phyloP scores from a whole-genome alignment of 1,140 invertebrate species.

The Coenobita brevimanus region DNA sequence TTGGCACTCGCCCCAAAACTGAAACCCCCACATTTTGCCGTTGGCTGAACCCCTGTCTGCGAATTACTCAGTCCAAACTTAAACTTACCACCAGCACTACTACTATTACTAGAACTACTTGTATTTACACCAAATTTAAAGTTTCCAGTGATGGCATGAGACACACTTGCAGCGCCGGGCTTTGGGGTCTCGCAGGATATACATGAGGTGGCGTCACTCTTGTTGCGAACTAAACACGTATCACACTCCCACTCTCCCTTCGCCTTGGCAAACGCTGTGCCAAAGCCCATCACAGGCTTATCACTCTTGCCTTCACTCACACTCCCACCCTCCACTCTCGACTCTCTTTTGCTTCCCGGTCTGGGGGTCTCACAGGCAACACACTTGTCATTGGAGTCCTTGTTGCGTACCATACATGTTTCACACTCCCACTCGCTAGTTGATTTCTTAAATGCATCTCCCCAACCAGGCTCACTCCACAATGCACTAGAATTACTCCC shows the following conservation, averaged over 20 bases:
- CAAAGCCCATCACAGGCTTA: constrained; percentile 72
- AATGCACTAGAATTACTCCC: constrained; percentile 1
- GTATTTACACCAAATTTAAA: constrained; percentile 63
- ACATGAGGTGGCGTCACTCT: constrained; percentile 76
- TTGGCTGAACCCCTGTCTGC: constrained; percentile 33
- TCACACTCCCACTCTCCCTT: constrained; percentile 78
- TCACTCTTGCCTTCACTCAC: constrained; percentile 29
- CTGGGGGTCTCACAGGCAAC: constrained; percentile 79
- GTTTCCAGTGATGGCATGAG: constrained; percentile 64
- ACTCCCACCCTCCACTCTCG: constrained; percentile 14
- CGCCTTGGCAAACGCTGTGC: constrained; percentile 75
- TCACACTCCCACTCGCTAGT: constrained; percentile 80
- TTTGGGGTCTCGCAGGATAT: constrained; percentile 76
- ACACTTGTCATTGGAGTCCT: constrained; percentile 77
- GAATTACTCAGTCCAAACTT: constrained; percentile 61
- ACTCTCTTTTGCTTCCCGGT: constrained; percentile 73
- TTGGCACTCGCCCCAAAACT: constrained; percentile 61
- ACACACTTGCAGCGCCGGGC: constrained; percentile 72
- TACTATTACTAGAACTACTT: constrained; percentile 40
- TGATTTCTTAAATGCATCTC: constrained; percentile 77
- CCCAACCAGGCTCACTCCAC: constrained; percentile 72
- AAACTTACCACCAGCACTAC: constrained; percentile 59
- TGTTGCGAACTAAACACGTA: constrained; percentile 79
- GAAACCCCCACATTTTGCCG: constrained; percentile 40
- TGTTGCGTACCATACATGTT: constrained; percentile 80